Evolutionary conservation across 2,888 invertebrate species (phyloP).

Genomic region (Rotaria sp.): DNA sequence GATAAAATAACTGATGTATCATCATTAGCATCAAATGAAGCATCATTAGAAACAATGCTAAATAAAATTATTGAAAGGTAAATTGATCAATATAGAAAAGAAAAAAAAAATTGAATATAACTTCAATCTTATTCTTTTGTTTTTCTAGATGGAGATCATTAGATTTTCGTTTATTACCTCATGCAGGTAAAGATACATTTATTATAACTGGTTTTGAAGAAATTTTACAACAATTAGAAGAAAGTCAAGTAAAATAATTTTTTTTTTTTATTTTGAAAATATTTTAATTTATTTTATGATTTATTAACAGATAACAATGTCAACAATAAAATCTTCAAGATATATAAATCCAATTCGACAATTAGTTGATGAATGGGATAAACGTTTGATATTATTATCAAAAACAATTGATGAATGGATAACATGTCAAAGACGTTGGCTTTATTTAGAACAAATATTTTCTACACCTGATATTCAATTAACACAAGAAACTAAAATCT

Average conservation of each 20-base stretch:
- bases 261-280: background rate
- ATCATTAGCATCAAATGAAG: slow-evolving; percentile 54
- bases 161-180: slow-evolving; percentile 52
- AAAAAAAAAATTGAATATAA: background rate
- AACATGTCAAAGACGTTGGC: slow-evolving; percentile 54
- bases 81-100: no score
- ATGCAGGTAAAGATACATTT: slow-evolving; percentile 49
- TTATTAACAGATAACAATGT: slow-evolving; percentile 31
- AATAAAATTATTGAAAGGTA: slow-evolving; percentile 47
- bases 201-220: slow-evolving; percentile 55
- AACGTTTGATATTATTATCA: slow-evolving; percentile 51
- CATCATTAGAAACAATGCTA: slow-evolving; percentile 54
- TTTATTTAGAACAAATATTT: slow-evolving; percentile 55
- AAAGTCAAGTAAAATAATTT: slow-evolving; percentile 50
- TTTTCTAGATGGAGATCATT: slow-evolving; percentile 46
- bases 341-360: slow-evolving; percentile 42
- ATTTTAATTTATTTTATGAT: no score
- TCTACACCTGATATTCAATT: slow-evolving; percentile 54
- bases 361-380: slow-evolving; percentile 54
- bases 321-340: slow-evolving; percentile 39
- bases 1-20: slow-evolving; percentile 55
- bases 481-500: slow-evolving; percentile 51
- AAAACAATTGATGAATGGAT: slow-evolving; percentile 55
- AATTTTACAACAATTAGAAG: slow-evolving; percentile 53
- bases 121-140: background rate